Percentiles rank a stretch among this genome's conserved stretches.
phyloP scores from a whole-genome alignment of 2,797 vertebrate species.

The Antrozous pallidus region DNA sequence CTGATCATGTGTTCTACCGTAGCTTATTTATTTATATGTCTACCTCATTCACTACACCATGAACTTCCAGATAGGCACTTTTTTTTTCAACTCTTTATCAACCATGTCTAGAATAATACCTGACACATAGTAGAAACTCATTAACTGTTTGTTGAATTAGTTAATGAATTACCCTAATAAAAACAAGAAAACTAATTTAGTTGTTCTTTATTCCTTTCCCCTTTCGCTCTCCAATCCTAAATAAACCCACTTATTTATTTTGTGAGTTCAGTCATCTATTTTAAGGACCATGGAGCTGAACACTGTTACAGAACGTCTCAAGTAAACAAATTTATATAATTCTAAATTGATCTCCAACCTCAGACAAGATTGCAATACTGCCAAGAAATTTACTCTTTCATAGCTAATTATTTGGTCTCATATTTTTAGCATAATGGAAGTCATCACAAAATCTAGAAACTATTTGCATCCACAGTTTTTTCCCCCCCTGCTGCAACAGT shows the following conservation, averaged over 20 bases:
- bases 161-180: background rate
- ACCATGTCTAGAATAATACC: background rate
- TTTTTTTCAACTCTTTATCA: background rate
- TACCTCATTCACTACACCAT: background rate
- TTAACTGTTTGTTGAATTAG: background rate
- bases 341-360: background rate
- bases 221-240: background rate
- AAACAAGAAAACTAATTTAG: background rate
- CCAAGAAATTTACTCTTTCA: background rate
- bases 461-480: background rate
- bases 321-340: background rate
- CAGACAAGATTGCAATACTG: background rate
- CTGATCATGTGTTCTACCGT: background rate
- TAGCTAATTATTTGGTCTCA: background rate
- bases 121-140: background rate
- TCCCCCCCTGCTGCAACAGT: background rate
- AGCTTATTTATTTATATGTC: background rate
- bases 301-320: background rate
- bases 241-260: background rate
- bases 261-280: background rate
- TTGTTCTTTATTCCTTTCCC: background rate
- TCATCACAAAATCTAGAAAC: background rate
- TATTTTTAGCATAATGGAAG: background rate
- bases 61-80: background rate
- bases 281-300: background rate